Conservation (phyloP, 1,140 invertebrate species). For the Hycleus cichorii region DNA sequence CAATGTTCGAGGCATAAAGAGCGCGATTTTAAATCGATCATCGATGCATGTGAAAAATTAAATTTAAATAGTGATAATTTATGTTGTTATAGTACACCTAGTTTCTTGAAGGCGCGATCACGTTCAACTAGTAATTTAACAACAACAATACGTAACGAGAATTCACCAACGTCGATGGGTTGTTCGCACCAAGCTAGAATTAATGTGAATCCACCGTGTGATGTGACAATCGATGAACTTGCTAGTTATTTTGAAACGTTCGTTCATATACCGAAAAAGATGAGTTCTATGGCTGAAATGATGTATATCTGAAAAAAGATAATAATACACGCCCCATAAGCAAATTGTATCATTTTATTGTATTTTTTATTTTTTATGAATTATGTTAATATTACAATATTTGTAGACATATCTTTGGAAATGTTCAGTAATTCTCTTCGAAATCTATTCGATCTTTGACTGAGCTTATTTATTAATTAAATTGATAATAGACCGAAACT, state of each 20-base stretch:
- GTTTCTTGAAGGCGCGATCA: constrained; percentile 25
- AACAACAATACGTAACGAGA: constrained; percentile 1
- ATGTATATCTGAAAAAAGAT: constrained; percentile 72
- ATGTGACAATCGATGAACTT: constrained; percentile 83
- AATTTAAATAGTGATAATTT: constrained; percentile 27
- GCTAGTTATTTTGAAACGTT: constrained; percentile 89
- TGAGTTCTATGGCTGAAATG: constrained; percentile 94
- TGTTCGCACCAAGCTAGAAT: constrained; percentile 57
- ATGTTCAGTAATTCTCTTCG: no score
- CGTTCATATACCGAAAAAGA: constrained; percentile 91
- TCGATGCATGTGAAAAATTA: constrained; percentile 37
- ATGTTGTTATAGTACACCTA: constrained; percentile 22
- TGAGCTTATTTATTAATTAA: no score
- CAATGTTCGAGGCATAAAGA: constrained; percentile 25
- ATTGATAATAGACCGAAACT: no score
- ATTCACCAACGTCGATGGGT: constrained; percentile 19
- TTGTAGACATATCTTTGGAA: no score
- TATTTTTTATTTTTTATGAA: no score
- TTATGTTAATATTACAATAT: no score
- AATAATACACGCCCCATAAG: no score
- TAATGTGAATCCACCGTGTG: constrained; percentile 54
- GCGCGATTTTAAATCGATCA: constrained; percentile 35
- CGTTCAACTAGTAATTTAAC: background rate
- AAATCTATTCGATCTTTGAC: no score
- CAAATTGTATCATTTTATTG: no score